Evolutionary conservation across 2,113 vertebrate genomes (phyloP).

Genomic region (Anser cygnoides): DNA sequence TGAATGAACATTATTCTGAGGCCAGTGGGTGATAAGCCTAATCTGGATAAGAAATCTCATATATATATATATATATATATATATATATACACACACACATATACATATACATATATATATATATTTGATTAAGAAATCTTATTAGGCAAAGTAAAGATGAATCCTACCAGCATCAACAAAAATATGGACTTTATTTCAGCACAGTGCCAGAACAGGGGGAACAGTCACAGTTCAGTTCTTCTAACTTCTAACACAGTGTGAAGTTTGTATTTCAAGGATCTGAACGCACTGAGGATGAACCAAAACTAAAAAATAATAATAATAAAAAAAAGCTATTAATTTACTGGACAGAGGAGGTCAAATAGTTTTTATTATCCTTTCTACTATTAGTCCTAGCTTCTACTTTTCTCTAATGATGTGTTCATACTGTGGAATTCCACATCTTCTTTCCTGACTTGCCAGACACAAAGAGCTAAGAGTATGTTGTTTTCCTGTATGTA

Average conservation of each 20-base stretch:
- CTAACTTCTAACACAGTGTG: not conserved
- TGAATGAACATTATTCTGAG: not conserved
- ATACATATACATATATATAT: too few species aligned
- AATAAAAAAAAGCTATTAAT: not conserved
- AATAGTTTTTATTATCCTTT: not conserved
- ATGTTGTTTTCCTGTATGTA: not conserved
- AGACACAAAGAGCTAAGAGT: not conserved
- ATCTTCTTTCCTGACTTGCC: not conserved
- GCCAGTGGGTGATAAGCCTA: not conserved
- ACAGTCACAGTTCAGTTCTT: not conserved
- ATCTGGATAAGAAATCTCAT: not conserved
- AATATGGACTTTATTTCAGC: not conserved
- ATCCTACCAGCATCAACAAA: not conserved
- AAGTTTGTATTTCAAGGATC: not conserved
- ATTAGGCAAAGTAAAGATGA: not conserved
- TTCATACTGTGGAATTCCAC: not conserved
- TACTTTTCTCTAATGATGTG: not conserved
- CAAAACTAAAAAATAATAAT: not conserved
- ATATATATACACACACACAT: too few species aligned
- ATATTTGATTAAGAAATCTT: not conserved
- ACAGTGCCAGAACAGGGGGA: not conserved
- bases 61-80: too few species aligned
- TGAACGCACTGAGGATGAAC: not conserved
- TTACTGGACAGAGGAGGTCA: not conserved
- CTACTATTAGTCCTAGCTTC: not conserved